phyloP scores from a whole-genome alignment of 2,113 vertebrate species.

The Thalassoma bifasciatum region DNA sequence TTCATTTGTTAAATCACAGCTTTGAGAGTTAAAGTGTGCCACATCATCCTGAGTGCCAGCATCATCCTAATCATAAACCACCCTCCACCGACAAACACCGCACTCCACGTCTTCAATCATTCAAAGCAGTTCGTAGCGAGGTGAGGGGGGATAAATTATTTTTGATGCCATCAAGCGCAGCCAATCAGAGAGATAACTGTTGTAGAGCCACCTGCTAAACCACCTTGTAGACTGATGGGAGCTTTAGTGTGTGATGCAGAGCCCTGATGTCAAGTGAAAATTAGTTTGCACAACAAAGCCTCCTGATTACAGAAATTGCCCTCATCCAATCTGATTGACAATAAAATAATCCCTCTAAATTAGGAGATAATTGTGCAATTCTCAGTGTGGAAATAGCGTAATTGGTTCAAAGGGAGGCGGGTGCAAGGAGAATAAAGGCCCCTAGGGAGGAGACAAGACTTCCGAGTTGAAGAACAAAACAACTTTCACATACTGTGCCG shows the following conservation, averaged over 20 bases:
- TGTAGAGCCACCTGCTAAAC: conserved; percentile 51
- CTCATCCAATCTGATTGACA: conserved; percentile 50
- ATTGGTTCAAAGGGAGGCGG: conserved; percentile 41
- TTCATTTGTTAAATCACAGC: conserved; percentile 50
- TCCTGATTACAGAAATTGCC: conserved; percentile 61
- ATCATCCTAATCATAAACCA: conserved; percentile 28
- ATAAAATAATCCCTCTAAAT: conserved; percentile 63
- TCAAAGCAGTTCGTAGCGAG: background rate
- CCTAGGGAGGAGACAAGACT: conserved; percentile 22
- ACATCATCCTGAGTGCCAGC: conserved; percentile 9
- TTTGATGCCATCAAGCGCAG: conserved; percentile 10
- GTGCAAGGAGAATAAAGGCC: background rate
- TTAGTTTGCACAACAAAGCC: conserved; percentile 58
- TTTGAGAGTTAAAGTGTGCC: background rate
- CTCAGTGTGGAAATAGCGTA: conserved; percentile 27
- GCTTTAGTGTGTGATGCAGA: conserved; percentile 25
- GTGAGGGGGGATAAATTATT: background rate
- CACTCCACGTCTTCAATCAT: conserved; percentile 40
- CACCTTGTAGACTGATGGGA: conserved; percentile 25
- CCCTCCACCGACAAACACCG: conserved; percentile 23
- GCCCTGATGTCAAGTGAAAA: conserved; percentile 31
- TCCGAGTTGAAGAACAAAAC: conserved; percentile 40
- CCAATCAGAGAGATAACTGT: conserved; percentile 36
- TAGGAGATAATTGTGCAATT: conserved; percentile 58
- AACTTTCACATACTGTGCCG: conserved; percentile 17